Evolutionary conservation across 2,888 invertebrate genomes (phyloP), one percentile per base, ranked within the genome.

Genomic region (Sinelater perroti): DNA sequence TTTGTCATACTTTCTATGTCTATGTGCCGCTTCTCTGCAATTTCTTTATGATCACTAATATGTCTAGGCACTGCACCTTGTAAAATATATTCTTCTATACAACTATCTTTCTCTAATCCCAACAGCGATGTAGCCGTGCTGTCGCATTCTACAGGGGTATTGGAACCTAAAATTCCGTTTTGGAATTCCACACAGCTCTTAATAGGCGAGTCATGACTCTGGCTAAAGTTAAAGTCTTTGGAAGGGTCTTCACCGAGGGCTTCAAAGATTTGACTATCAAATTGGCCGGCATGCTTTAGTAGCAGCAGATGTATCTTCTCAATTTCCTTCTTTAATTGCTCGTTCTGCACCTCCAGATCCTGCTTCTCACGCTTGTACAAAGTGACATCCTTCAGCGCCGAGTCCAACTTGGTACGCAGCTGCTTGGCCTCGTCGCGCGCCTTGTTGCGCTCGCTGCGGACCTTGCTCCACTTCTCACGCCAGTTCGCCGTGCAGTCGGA

Each of bases 401-500:
- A 78, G 72, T 96, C 96, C 24, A 95, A 80, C 80, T 93, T 94
- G 26, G 85, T 85, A 68, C 92, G 85, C 2, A 94, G 75, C 65
- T 89, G 87, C 75, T 95, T 91, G 1, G 90, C 87, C 78, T 97
- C 96, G 69, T 97, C 96, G 28, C 96, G 81, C 0, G 95, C 90
- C 73, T 93, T 92, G 75, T 97, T 97, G 16, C 97, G 84, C 80
- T 97, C 97, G 74, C 90, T 93, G 50, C 96, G 85, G 68, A 92
- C 89, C 84, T 96, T 87, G 81, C 92, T 93, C 97, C 97, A 98
- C 74, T 97, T 97, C 75, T 93, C 93, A 24, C 95, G 81, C 95
- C 95, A 95, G 75, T 93, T 93, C 1, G 96, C 94, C 0, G 97
- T 97, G 76, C 98, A 98, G 78, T 97, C 97, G 46, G 93, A 96